These are phyloP conservation scores for Cinclus mexicanus DNA, from an alignment of 2,113 vertebrate species.

Conservation along the genomic window DNA sequence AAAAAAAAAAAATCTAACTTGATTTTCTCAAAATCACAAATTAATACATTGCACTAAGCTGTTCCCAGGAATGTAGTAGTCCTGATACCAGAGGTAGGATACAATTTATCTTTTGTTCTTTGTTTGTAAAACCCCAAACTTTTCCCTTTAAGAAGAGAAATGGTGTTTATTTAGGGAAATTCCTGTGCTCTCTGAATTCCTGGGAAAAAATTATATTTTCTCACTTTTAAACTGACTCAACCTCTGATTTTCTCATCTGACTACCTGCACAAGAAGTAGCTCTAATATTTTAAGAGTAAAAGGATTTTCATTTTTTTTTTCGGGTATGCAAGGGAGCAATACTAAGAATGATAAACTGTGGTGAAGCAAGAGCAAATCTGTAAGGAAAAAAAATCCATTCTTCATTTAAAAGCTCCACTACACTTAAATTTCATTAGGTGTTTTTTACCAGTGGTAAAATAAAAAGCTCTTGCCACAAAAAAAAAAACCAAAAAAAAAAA, in stretches of 20 bases:
- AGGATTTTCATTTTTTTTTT: background rate
- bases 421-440: background rate
- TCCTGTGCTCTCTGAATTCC: background rate
- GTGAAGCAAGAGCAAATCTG: background rate
- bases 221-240: background rate
- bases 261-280: background rate
- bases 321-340: background rate
- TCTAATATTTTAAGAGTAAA: background rate
- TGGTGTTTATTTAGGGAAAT: background rate
- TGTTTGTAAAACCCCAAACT: background rate
- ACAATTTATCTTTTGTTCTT: background rate
- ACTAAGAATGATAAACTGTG: background rate
- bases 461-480: background rate
- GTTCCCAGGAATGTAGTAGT: background rate
- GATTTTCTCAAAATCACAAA: background rate
- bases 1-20: background rate
- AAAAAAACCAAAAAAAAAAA: background rate
- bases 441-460: background rate
- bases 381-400: background rate
- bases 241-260: background rate
- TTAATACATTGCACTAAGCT: background rate
- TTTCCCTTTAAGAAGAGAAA: background rate
- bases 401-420: background rate
- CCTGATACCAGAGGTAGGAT: background rate
- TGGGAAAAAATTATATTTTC: background rate